Percentiles rank a stretch among this genome's conserved stretches.
Conservation (phyloP, 2,888 invertebrate genomes). For the Linyphia triangularis region DNA sequence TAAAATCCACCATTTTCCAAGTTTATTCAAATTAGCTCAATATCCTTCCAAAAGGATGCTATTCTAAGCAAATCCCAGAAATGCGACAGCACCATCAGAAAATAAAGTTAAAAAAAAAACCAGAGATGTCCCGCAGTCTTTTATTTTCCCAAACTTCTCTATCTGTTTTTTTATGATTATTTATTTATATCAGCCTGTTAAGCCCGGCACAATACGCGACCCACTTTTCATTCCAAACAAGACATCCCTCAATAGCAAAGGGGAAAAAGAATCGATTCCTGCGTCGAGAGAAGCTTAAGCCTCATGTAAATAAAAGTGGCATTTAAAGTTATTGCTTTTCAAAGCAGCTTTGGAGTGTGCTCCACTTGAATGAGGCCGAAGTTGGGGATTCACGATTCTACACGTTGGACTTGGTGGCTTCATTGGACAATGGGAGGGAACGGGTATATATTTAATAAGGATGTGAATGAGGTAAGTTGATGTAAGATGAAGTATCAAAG, state of each 20-base stretch:
- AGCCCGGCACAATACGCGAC: conserved; percentile 54
- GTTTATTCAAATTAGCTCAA: conserved; percentile 45
- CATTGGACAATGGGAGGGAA: conserved; percentile 9
- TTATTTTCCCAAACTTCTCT: background rate
- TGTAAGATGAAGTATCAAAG: too few species aligned
- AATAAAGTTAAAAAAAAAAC: conserved; percentile 25
- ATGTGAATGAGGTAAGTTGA: background rate
- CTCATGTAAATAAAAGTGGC: conserved; percentile 67
- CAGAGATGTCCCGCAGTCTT: conserved; percentile 12
- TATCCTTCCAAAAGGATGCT: conserved; percentile 1
- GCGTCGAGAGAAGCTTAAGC: conserved; percentile 57
- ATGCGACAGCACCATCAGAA: conserved; percentile 7
- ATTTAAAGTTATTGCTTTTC: conserved; percentile 67
- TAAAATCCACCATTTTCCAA: conserved; percentile 17
- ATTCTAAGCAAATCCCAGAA: conserved; percentile 32
- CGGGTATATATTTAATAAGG: conserved; percentile 16
- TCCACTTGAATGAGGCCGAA: conserved; percentile 18
- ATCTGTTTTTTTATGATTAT: background rate
- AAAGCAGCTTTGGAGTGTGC: conserved; percentile 35
- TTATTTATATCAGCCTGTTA: conserved; percentile 23
- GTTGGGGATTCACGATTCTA: conserved; percentile 20
- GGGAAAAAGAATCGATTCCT: conserved; percentile 43
- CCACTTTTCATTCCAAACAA: conserved; percentile 58
- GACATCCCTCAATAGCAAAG: conserved; percentile 26
- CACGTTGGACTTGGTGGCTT: conserved; percentile 16